Conservation (phyloP, 1,140 invertebrate species). For the Drosophila pseudoobscura region DNA sequence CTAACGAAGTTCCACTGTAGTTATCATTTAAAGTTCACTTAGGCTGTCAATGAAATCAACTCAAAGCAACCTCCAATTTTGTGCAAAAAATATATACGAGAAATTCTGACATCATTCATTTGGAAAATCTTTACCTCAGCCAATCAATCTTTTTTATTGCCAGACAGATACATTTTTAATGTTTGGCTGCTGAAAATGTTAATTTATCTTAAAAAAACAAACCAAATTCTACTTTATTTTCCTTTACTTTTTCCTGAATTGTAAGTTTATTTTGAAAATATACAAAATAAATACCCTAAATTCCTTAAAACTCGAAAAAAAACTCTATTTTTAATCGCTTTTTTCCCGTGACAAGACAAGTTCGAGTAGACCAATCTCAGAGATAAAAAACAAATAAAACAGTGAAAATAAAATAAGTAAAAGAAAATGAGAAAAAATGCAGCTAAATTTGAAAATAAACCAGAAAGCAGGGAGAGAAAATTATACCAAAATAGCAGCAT, state of each 20-base stretch:
- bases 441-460: conserved; percentile 72
- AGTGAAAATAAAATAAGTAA: conserved; percentile 15
- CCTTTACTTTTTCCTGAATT: too few relatives aligned
- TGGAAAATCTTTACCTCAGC: conserved; percentile 4
- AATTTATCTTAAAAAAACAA: neutral
- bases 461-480: conserved; percentile 65
- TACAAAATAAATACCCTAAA: conserved; percentile 6
- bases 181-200: neutral
- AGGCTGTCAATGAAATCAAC: conserved; percentile 3
- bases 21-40: neutral
- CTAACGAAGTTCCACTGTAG: too few relatives aligned
- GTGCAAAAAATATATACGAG: neutral
- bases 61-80: neutral
- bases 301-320: conserved; percentile 11
- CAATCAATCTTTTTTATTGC: conserved; percentile 11
- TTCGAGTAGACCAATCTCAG: conserved; percentile 45
- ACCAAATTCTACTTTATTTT: too few relatives aligned
- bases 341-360: conserved; percentile 68
- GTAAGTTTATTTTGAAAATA: conserved; percentile 14
- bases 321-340: conserved; percentile 74
- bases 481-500: conserved; percentile 50
- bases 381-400: conserved; percentile 6
- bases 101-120: neutral
- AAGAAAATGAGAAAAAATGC: conserved; percentile 16
- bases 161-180: neutral